Evolutionary conservation across 2,797 vertebrate genomes (phyloP).

Genomic region (Lagocephalus sceleratus): DNA sequence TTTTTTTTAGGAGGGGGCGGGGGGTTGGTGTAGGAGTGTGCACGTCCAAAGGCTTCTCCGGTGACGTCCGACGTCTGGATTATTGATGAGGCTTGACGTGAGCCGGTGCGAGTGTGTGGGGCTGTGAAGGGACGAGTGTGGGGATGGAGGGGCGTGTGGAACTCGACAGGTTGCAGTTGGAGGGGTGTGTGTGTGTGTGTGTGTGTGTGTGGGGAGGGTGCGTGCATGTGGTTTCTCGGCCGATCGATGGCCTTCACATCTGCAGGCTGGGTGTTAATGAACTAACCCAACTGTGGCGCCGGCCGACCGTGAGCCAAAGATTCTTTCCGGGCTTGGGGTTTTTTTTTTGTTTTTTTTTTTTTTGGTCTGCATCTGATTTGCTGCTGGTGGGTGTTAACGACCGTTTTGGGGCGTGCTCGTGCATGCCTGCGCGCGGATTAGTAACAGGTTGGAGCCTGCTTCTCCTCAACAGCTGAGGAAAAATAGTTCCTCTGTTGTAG

Average conservation of each 20-base stretch:
- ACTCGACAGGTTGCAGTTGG: too few species aligned
- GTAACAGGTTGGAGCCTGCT: constrained; percentile 57
- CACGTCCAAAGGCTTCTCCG: too few species aligned
- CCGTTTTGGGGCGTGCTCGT: constrained; percentile 23
- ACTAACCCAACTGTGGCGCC: constrained; percentile 30
- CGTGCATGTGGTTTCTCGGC: constrained; percentile 36
- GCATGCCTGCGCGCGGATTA: constrained; percentile 49
- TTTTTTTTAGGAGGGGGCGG: too few species aligned
- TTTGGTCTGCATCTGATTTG: constrained; percentile 11
- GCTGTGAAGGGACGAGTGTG: too few species aligned
- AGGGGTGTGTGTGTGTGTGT: too few species aligned
- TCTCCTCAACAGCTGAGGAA: constrained; percentile 26
- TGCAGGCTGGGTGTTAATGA: constrained; percentile 49
- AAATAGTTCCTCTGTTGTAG: constrained; percentile 33
- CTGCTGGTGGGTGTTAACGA: constrained; percentile 34
- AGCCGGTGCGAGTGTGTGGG: too few species aligned
- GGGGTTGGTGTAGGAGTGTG: too few species aligned
- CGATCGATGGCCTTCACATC: constrained; percentile 56
- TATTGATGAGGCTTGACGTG: too few species aligned
- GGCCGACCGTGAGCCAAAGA: constrained; percentile 6
- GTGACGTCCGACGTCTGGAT: too few species aligned
- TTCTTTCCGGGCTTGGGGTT: not conserved
- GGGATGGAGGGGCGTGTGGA: too few species aligned
- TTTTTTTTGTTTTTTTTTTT: too few species aligned
- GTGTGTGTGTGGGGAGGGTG: too few species aligned